These are phyloP conservation scores for Brachyptera putata DNA, from an alignment of 2,888 invertebrate genomes.

Conservation along the genomic window DNA sequence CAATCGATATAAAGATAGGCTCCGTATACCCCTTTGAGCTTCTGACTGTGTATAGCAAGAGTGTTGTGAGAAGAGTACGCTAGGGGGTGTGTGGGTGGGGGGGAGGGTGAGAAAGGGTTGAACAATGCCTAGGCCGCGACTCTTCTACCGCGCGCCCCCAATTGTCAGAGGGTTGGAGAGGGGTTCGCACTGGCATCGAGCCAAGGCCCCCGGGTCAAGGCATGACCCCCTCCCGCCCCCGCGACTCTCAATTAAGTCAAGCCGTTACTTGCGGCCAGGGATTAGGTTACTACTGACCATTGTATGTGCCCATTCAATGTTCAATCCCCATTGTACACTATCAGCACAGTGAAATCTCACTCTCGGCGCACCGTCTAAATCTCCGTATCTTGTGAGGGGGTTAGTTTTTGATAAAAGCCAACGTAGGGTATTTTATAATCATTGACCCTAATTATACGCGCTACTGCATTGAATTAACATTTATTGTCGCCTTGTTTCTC, in stretches of 20 bases:
- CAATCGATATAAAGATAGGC: too few relatives aligned
- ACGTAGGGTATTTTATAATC: not conserved
- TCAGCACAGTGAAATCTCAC: too few relatives aligned
- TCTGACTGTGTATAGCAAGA: constrained; percentile 6
- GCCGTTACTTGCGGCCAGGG: not conserved
- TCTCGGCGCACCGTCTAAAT: too few relatives aligned
- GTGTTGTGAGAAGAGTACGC: not conserved
- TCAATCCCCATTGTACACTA: too few relatives aligned
- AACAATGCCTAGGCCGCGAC: constrained; percentile 3
- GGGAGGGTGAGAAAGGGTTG: not conserved
- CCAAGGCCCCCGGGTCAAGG: not conserved
- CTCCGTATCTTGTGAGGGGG: too few relatives aligned
- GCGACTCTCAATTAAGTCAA: constrained; percentile 3
- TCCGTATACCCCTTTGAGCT: too few relatives aligned
- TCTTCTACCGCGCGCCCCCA: not conserved
- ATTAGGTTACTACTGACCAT: constrained; percentile 4
- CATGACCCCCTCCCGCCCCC: not conserved
- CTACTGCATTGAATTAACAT: constrained; percentile 2
- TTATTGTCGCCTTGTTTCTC: not conserved
- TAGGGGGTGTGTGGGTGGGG: too few relatives aligned
- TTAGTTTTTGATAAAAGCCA: too few relatives aligned
- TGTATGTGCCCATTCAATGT: not conserved
- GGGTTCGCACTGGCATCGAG: not conserved
- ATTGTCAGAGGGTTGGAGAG: not conserved
- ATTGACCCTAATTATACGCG: not conserved